phyloP scores from a whole-genome alignment of 2,888 invertebrate species.

The Melanophora roralis region DNA sequence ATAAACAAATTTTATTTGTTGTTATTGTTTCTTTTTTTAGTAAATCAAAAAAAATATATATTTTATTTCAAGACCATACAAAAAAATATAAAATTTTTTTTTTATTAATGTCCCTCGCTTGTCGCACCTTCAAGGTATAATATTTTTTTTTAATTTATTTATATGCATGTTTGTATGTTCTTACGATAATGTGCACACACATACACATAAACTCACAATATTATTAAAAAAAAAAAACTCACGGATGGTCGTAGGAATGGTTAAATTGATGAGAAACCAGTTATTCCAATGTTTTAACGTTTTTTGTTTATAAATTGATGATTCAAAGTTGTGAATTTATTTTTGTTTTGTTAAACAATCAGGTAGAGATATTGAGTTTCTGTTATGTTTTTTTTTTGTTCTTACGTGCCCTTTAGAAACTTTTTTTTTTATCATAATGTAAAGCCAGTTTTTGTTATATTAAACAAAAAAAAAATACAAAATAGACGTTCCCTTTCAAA shows the following conservation, averaged over 20 bases:
- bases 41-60: constrained; percentile 12
- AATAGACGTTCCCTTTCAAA: too few relatives aligned
- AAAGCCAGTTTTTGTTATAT: background rate
- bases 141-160: background rate
- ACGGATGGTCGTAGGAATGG: constrained; percentile 14
- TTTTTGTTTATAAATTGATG: constrained; percentile 45
- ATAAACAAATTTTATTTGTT: constrained; percentile 19
- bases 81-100: too few relatives aligned
- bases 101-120: constrained; percentile 46
- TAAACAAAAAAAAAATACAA: too few relatives aligned
- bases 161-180: background rate
- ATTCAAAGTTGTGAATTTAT: constrained; percentile 38
- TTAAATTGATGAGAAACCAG: constrained; percentile 51
- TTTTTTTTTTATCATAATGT: background rate
- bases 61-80: constrained; percentile 51
- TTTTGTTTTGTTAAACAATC: constrained; percentile 24
- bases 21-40: background rate
- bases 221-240: background rate
- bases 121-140: constrained; percentile 53
- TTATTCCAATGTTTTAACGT: constrained; percentile 48
- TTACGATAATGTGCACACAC: background rate
- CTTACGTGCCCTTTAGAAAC: constrained; percentile 26
- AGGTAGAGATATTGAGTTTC: constrained; percentile 31
- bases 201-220: background rate
- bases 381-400: background rate